Evolutionary conservation across 2,113 vertebrate genomes (phyloP).

Genomic region (Leptosomus discolor): DNA sequence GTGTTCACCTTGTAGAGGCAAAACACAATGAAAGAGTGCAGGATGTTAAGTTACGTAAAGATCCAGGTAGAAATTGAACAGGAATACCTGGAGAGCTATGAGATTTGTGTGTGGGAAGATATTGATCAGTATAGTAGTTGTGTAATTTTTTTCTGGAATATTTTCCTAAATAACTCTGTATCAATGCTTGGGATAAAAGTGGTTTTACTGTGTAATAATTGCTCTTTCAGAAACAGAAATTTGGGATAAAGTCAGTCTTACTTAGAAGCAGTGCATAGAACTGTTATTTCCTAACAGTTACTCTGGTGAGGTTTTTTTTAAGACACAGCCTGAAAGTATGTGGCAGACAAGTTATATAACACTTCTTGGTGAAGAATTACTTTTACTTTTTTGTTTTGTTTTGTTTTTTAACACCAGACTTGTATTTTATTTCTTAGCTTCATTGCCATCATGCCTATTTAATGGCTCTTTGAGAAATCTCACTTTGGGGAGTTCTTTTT

Average conservation of each 20-base stretch:
- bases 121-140: neutral
- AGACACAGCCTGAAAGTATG: neutral
- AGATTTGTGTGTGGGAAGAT: neutral
- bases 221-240: neutral
- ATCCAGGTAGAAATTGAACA: neutral
- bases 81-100: neutral
- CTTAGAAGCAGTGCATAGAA: neutral
- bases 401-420: neutral
- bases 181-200: neutral
- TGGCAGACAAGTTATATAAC: neutral
- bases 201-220: neutral
- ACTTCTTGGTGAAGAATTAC: neutral
- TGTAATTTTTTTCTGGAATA: neutral
- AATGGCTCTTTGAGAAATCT: neutral
- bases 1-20: neutral
- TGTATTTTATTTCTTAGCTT: neutral
- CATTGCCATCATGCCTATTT: neutral
- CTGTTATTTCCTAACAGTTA: neutral
- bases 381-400: neutral
- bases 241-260: neutral
- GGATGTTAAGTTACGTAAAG: neutral
- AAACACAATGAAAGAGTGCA: neutral
- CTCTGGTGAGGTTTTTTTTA: neutral
- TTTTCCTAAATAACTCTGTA: neutral
- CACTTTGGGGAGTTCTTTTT: neutral